phyloP scores from a whole-genome alignment of 2,888 invertebrate genomes.

The Endotricha flammealis region DNA sequence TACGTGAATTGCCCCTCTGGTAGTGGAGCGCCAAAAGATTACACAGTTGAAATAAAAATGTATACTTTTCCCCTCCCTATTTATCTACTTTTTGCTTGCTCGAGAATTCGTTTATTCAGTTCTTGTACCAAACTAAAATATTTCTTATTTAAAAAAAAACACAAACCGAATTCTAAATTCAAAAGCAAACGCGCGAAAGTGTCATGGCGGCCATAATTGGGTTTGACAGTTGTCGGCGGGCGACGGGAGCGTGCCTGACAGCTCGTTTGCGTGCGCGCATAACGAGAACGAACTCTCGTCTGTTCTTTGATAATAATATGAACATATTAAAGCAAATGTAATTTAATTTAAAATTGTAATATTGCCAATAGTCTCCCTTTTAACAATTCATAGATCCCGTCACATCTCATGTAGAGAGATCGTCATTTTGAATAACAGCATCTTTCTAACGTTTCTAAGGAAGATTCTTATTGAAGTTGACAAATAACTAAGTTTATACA shows the following conservation, averaged over 20 bases:
- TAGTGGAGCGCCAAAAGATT: too few relatives aligned
- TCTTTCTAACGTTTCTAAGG: too few relatives aligned
- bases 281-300: slow-evolving; percentile 56
- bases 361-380: slow-evolving; percentile 20
- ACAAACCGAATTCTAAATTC: slow-evolving; percentile 58
- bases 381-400: slow-evolving; percentile 2
- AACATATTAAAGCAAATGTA: slow-evolving; percentile 47
- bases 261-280: slow-evolving; percentile 60
- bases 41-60: too few relatives aligned
- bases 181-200: slow-evolving; percentile 66
- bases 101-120: too few relatives aligned
- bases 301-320: slow-evolving; percentile 52
- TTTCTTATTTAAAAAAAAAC: slow-evolving; percentile 39
- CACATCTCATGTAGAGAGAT: neutral
- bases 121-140: too few relatives aligned
- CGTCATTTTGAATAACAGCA: neutral
- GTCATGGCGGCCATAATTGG: slow-evolving; percentile 70
- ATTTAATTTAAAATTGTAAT: slow-evolving; percentile 39
- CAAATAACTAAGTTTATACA: too few relatives aligned
- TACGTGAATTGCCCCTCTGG: too few relatives aligned
- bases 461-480: too few relatives aligned
- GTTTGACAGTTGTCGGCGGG: slow-evolving; percentile 64
- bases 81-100: too few relatives aligned
- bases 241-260: slow-evolving; percentile 43
- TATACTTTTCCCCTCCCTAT: too few relatives aligned